Percentiles rank a stretch among this genome's conserved stretches.
Conservation (phyloP, 2,113 vertebrate species). For the Turnix velox region DNA sequence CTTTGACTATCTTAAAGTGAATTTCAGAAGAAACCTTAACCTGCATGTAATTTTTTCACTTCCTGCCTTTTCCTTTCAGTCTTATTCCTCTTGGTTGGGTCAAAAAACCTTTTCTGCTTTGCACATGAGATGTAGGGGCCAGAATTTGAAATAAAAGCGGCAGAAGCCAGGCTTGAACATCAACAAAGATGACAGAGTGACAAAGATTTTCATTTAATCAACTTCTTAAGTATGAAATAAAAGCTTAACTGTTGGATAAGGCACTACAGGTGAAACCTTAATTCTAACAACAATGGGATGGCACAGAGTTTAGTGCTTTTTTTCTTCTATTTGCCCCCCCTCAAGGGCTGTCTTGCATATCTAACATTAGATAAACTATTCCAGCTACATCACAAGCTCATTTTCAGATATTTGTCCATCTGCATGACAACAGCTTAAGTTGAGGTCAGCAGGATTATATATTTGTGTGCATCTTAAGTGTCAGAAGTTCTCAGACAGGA, state of each 20-base stretch:
- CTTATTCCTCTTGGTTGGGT: neutral
- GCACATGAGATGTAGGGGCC: neutral
- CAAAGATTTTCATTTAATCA: neutral
- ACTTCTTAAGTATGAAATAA: neutral
- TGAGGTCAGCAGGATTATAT: neutral
- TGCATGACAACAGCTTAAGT: neutral
- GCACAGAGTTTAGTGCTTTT: neutral
- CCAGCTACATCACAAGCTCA: neutral
- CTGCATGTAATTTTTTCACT: neutral
- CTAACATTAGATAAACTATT: neutral
- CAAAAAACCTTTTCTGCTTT: neutral
- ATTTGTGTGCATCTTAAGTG: neutral
- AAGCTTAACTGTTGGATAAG: neutral
- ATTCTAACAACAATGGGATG: neutral
- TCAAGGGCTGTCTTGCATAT: neutral
- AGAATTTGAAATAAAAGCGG: neutral
- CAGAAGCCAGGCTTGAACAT: neutral
- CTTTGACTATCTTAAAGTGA: neutral
- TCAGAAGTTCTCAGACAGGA: neutral
- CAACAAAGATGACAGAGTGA: neutral
- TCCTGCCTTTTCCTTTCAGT: neutral
- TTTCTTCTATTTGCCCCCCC: neutral
- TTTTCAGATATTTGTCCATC: neutral
- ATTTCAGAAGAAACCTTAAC: neutral
- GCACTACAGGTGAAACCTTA: neutral